Evolutionary conservation across 37 sponge, comb jelly and placozoan species (phyloP), one percentile per base, ranked within the genome.

Genomic region (Spongilla lacustris): DNA sequence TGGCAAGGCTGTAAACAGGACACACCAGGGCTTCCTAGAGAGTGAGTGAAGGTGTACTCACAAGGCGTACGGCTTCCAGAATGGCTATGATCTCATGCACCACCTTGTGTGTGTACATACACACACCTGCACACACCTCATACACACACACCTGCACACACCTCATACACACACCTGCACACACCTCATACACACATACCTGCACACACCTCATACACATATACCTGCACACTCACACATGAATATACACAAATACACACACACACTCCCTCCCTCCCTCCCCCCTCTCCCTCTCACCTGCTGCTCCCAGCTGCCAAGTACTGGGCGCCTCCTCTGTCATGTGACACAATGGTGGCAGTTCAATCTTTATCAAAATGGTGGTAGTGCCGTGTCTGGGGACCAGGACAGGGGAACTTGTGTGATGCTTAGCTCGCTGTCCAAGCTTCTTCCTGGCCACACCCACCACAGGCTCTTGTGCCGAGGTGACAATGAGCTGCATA

Each of bases 281-380:
- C 58, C 4, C 58, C 4, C 58, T 13, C 58, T 1, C 58, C 4
- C 58, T 13, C 58, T 2, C 33, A 36, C 31, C 33, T 74, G 8
- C 26, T 23, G 21, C 4, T 28, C 12, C 22, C 75, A 36, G 75
- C 31, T 29, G 75, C 35, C 31, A 33, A 10, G 36, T 31, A 48
- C 87, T 86, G 36, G 87, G 66, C 0, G 80, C 87, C 26, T 80
- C 87, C 50, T 86, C 87, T 25, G 87, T 86, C 22, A 86, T 0
- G 77, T 80, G 81, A 81, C 81, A 82, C 6, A 30, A 50, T n/a
- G 69, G 70, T 3, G 80, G 81, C 25, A 86, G 71, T 19, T 66
- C 1, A 36, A 86, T 34, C 33, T 80, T 34, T 0, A 85, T 23
- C 35, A 33, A 11, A 2, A 75, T 8, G 19, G 58, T 58, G 21